Evolutionary conservation across 2,113 vertebrate genomes (phyloP).

Genomic region (Petaurus breviceps): DNA sequence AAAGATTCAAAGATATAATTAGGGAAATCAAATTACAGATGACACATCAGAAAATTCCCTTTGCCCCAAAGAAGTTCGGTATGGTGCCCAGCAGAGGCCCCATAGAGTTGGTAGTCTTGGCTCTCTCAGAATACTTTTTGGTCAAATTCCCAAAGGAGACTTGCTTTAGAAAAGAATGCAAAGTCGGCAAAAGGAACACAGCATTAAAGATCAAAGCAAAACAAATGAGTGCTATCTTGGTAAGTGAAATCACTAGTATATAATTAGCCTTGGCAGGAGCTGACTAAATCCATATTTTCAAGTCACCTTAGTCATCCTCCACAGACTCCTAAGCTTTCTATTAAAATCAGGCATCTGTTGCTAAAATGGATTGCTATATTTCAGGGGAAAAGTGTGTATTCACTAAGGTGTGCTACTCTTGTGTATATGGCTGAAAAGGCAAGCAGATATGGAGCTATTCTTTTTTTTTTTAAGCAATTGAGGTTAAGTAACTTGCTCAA

Average conservation of each 20-base stretch:
- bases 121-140: neutral
- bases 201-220: neutral
- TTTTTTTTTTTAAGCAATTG: too few species aligned
- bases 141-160: neutral
- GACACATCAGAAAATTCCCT: neutral
- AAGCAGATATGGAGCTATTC: neutral
- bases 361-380: neutral
- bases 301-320: neutral
- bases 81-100: too few species aligned
- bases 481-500: too few species aligned
- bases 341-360: neutral
- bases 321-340: neutral
- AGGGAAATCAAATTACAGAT: slow-evolving; percentile 45
- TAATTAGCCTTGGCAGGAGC: neutral
- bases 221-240: neutral
- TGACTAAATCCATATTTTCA: slow-evolving; percentile 4
- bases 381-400: neutral
- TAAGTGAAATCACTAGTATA: neutral
- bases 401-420: neutral
- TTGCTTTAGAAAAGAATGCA: slow-evolving; percentile 19
- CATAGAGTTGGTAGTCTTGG: neutral
- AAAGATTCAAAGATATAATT: slow-evolving; percentile 40
- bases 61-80: slow-evolving; percentile 12
- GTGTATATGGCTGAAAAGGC: neutral
- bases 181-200: neutral